Evolutionary conservation across 2,113 vertebrate genomes (phyloP).

Genomic region (Syngnathus floridae): DNA sequence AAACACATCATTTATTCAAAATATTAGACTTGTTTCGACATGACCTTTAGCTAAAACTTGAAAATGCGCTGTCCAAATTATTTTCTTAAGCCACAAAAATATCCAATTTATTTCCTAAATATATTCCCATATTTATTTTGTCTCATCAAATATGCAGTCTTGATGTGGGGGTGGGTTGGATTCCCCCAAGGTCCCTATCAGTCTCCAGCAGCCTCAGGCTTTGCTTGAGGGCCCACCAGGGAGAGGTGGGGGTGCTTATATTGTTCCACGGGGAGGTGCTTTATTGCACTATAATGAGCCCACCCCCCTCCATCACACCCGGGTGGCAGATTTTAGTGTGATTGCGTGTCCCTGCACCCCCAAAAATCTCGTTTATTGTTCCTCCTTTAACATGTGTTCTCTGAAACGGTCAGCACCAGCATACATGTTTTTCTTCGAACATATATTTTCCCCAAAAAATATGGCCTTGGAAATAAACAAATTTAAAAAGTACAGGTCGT

Average conservation of each 20-base stretch:
- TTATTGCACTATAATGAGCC: constrained; percentile 83
- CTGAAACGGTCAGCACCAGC: too few relatives aligned
- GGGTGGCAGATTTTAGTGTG: constrained; percentile 26
- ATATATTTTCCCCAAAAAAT: too few relatives aligned
- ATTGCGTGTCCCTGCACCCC: constrained; percentile 28
- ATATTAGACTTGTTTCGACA: background rate
- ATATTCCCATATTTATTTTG: too few relatives aligned
- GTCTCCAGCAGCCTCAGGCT: constrained; percentile 73
- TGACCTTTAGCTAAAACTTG: background rate
- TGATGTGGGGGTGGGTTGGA: background rate
- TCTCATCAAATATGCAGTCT: too few relatives aligned
- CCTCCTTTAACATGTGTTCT: too few relatives aligned
- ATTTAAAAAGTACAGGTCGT: too few relatives aligned
- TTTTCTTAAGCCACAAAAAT: background rate
- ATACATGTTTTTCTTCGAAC: too few relatives aligned
- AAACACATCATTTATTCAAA: background rate
- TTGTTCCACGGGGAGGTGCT: constrained; percentile 47
- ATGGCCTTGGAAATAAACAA: too few relatives aligned
- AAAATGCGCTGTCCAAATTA: background rate
- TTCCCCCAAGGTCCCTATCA: constrained; percentile 79
- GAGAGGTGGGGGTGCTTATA: background rate
- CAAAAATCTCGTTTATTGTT: too few relatives aligned
- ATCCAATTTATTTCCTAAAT: background rate
- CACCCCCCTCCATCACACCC: too few relatives aligned
- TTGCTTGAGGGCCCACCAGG: constrained; percentile 23